These are phyloP conservation scores for Papilio dardanus DNA, from an alignment of 1,140 invertebrate genomes.

Conservation along the genomic window DNA sequence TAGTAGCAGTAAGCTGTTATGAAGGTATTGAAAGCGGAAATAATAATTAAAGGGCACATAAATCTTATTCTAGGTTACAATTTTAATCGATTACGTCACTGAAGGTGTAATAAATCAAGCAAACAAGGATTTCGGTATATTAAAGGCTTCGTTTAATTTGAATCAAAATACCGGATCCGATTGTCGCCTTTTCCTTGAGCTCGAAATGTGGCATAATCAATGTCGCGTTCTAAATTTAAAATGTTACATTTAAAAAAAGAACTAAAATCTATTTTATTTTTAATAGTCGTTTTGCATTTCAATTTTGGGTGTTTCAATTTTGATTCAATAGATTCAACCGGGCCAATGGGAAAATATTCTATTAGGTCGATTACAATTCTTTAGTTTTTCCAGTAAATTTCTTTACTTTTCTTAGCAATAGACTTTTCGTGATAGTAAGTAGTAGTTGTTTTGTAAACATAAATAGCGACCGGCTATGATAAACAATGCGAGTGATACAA, in stretches of 20 bases:
- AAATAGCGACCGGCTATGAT: not conserved
- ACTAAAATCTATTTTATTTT: not conserved
- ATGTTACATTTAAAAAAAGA: not conserved
- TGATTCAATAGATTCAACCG: too few species aligned
- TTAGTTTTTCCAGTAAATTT: not conserved
- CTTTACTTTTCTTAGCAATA: not conserved
- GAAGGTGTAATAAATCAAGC: constrained; percentile 5
- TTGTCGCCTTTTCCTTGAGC: not conserved
- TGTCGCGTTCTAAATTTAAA: not conserved
- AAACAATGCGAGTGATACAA: constrained; percentile 29
- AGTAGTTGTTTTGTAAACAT: constrained; percentile 16
- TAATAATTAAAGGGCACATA: not conserved
- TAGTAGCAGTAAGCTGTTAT: not conserved
- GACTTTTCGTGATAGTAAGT: not conserved
- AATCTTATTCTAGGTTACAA: not conserved
- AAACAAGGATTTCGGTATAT: not conserved
- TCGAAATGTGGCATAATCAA: not conserved
- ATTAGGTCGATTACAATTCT: too few species aligned
- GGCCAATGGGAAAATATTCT: too few species aligned
- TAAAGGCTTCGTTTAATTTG: not conserved
- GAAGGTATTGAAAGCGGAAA: not conserved
- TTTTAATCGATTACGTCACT: not conserved
- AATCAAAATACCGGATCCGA: constrained; percentile 6
- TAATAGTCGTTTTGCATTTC: not conserved
- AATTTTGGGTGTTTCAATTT: too few species aligned